Base-by-base conservation (phyloP, 2,797 vertebrate species). In the Eulemur albifrons region DNA sequence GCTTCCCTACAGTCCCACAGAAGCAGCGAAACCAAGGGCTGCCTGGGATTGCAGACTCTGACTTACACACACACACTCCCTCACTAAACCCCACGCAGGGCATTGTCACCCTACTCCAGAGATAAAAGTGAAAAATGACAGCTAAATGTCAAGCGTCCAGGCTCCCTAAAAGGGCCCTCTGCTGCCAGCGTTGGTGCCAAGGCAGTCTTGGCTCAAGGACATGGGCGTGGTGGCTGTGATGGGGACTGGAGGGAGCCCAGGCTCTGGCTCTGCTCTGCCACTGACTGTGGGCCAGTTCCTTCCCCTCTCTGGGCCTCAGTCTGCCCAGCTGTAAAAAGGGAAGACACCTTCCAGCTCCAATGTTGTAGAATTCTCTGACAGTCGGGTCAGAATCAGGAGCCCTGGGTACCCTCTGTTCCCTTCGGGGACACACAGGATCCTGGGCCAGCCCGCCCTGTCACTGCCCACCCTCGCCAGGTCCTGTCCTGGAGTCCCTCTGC, bases 81-180 rank as follows among this genome's bases (percentile, higher is more conserved):
- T 57, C 59, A 35, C 57, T 92, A 54, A 30, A 10, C n/a, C 45
- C 83, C 38, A 32, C 6, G 10, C 27, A 38, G 30, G 30, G 17
- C 30, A 17, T 88, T 38, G 23, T 88, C 79, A 92, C 57, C 48
- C 54, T 30, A 38, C 20, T 45, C 70, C 63, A 88, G 35, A 94
- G 54, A 69, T 27, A 76, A 87, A 76, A 94, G 82, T 30, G 52
- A 83, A 95, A 95, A 57, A 65, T 30, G 73, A 89, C 59, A 82
- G 57, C n/a, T 27, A 70, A 86, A 94, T 35, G 73, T 45, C 88
- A 92, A 95, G 88, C 3, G 0, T 48, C 18, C 54, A 57, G 45
- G 65, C 57, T 81, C 72, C 50, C 63, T 72, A 87, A 75, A 93
- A 91, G 65, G 69, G 57, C 65, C 30, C 38, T 83, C 48, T 18